Evolutionary conservation across 1,140 invertebrate genomes (phyloP).

Genomic region (Papilio helenus): DNA sequence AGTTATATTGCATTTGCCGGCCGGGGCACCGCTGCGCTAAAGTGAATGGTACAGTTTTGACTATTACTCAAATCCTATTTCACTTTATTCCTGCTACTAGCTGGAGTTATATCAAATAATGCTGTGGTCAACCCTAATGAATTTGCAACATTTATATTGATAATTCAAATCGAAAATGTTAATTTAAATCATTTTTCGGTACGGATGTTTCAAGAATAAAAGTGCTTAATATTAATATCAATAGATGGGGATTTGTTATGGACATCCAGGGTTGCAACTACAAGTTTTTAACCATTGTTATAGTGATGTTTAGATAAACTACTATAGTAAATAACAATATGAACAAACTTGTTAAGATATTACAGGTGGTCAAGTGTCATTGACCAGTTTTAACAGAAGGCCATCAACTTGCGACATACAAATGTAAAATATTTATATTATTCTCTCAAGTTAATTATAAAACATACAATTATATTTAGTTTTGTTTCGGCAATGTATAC

Average conservation of each 20-base stretch:
- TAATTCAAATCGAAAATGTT: not conserved
- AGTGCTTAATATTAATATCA: too few species aligned
- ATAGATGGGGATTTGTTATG: too few species aligned
- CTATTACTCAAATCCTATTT: slow-evolving; percentile 18
- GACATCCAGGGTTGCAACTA: too few species aligned
- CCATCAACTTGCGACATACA: slow-evolving; percentile 19
- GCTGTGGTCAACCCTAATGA: not conserved
- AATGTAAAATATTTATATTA: slow-evolving; percentile 14
- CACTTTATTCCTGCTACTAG: slow-evolving; percentile 13
- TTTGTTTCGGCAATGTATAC: not conserved
- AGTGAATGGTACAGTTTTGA: slow-evolving; percentile 11
- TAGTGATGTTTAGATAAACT: not conserved
- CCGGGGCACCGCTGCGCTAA: slow-evolving; percentile 3
- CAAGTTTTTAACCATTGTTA: too few species aligned
- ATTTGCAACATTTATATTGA: not conserved
- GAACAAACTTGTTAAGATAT: slow-evolving; percentile 12
- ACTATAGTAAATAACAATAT: not conserved
- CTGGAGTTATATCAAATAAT: not conserved
- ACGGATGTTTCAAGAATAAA: too few species aligned
- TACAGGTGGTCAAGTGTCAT: slow-evolving; percentile 25
- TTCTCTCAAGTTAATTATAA: slow-evolving; percentile 1
- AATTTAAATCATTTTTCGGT: too few species aligned
- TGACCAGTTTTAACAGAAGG: slow-evolving; percentile 33
- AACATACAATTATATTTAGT: slow-evolving; percentile 1
- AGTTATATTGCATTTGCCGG: slow-evolving; percentile 47